These are phyloP conservation scores for Zaprionus africanus DNA, from an alignment of 1,140 invertebrate genomes.

Conservation along the genomic window DNA sequence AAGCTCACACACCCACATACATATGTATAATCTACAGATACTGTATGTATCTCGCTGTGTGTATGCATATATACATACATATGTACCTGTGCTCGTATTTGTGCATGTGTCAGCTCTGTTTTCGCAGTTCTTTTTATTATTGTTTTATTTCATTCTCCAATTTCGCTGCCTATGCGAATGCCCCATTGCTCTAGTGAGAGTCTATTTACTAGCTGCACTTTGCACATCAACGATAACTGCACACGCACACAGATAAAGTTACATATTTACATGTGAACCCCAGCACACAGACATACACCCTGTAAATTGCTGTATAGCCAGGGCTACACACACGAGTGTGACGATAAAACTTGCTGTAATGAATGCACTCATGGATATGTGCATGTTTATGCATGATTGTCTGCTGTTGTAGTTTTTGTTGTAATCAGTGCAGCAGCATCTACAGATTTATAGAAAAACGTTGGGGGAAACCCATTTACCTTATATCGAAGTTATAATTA, in stretches of 20 bases:
- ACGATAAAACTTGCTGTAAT: not conserved
- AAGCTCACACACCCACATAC: slow-evolving; percentile 7
- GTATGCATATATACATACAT: not conserved
- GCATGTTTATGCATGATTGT: not conserved
- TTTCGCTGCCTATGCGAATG: not conserved
- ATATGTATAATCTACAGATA: not conserved
- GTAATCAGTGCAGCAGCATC: not conserved
- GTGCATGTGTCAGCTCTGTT: slow-evolving; percentile 8
- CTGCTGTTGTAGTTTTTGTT: not conserved
- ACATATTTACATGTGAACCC: not conserved
- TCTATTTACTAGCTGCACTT: slow-evolving; percentile 30
- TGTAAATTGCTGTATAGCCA: not conserved
- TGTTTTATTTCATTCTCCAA: slow-evolving; percentile 1
- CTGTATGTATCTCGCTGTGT: not conserved
- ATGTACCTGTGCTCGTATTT: not conserved
- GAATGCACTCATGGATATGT: not conserved
- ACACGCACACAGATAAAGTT: slow-evolving; percentile 6
- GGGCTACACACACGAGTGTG: not conserved
- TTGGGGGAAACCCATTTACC: not conserved
- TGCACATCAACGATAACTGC: slow-evolving; percentile 41
- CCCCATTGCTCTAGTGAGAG: not conserved
- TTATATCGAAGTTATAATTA: not conserved
- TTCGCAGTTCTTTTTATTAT: slow-evolving; percentile 4
- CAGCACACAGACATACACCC: not conserved
- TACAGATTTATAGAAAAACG: not conserved